Conservation (phyloP, 2,888 invertebrate genomes). For the Autographa gamma region DNA sequence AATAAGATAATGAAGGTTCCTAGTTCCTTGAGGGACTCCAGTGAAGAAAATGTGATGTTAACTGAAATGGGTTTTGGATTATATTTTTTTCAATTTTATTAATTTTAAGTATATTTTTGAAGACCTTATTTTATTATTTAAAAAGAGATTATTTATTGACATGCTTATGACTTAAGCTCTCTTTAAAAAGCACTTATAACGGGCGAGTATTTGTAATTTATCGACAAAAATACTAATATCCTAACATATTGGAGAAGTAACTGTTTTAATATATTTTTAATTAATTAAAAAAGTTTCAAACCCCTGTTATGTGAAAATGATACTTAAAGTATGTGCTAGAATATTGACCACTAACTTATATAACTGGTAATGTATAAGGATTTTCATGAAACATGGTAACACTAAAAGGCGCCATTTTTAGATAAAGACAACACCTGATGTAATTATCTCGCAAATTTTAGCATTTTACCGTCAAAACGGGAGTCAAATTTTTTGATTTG, state of each 20-base stretch:
- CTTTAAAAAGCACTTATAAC: neutral
- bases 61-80: neutral
- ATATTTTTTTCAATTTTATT: neutral
- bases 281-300: too few relatives aligned
- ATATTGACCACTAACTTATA: neutral
- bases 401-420: constrained; percentile 11
- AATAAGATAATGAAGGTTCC: neutral
- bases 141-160: constrained; percentile 1
- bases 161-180: constrained; percentile 7
- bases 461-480: constrained; percentile 44
- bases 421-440: constrained; percentile 21
- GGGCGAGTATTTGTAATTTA: neutral
- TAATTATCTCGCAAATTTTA: constrained; percentile 34
- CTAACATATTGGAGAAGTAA: neutral
- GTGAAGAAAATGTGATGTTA: constrained; percentile 7
- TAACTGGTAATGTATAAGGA: constrained; percentile 5
- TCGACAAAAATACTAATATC: neutral
- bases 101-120: neutral
- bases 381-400: constrained; percentile 31
- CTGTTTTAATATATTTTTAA: neutral
- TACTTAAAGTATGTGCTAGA: neutral
- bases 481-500: constrained; percentile 38
- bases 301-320: neutral
- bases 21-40: neutral
- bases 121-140: neutral